These are phyloP conservation scores for Nematostella vectensis DNA, from an alignment of 92 coral and sea anemone genomes.

Conservation along the genomic window DNA sequence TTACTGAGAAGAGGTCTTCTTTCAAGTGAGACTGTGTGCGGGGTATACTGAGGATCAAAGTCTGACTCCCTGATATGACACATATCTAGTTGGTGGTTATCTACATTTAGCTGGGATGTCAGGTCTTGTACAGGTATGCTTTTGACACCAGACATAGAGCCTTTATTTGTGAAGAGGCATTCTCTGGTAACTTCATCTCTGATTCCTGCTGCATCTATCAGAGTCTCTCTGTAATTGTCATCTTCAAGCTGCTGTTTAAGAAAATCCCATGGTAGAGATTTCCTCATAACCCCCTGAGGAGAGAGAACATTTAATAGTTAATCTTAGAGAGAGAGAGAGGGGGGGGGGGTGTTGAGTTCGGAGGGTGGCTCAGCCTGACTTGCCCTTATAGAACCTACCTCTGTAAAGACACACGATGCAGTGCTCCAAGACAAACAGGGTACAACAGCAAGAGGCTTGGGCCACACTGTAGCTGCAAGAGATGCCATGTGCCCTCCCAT, in stretches of 20 bases:
- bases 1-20: conserved; percentile 45
- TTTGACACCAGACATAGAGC: conserved; percentile 1
- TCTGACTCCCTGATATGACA: neutral
- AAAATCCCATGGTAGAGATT: conserved; percentile 74
- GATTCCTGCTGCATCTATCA: conserved; percentile 32
- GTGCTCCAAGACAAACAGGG: conserved; percentile 97
- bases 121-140: neutral
- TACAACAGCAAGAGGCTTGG: conserved; percentile 82
- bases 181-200: conserved; percentile 20
- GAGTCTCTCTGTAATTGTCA: conserved; percentile 49
- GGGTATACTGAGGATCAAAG: conserved; percentile 3
- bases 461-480: conserved; percentile 92
- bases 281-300: conserved; percentile 84
- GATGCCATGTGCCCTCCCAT: conserved; percentile 99
- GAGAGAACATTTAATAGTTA: neutral
- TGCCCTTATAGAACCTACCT: too few relatives aligned
- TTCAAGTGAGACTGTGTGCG: conserved; percentile 56
- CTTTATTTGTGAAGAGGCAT: conserved; percentile 8
- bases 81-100: neutral
- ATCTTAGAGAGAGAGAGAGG: too few relatives aligned
- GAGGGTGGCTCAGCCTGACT: too few relatives aligned
- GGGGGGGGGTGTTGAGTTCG: too few relatives aligned
- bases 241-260: conserved; percentile 65
- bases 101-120: neutral
- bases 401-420: conserved; percentile 88